These are phyloP conservation scores for Aethes cnicana DNA, from an alignment of 2,888 invertebrate genomes.

Conservation along the genomic window DNA sequence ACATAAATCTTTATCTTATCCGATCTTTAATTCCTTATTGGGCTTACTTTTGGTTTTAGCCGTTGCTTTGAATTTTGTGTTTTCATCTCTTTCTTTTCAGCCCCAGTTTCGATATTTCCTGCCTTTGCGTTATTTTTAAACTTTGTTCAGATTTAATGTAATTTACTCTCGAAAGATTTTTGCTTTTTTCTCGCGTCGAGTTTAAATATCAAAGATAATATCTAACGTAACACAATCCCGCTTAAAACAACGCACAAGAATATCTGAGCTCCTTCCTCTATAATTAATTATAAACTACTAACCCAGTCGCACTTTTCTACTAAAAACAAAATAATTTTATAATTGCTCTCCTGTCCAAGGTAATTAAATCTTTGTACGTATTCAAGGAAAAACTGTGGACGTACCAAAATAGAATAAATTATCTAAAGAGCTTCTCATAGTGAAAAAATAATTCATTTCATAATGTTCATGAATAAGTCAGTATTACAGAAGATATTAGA, in stretches of 20 bases:
- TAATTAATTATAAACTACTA: conserved; percentile 25
- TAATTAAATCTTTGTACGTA: conserved; percentile 8
- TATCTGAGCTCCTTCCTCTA: conserved; percentile 12
- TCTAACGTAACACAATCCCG: background rate
- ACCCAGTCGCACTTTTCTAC: conserved; percentile 15
- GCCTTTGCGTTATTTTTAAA: too few relatives aligned
- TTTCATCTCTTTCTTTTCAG: background rate
- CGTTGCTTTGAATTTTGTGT: background rate
- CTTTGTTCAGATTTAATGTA: too few relatives aligned
- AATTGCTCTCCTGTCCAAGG: conserved; percentile 11
- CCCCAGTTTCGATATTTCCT: too few relatives aligned
- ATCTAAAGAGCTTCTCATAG: too few relatives aligned
- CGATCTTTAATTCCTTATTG: conserved; percentile 29
- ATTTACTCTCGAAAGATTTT: too few relatives aligned
- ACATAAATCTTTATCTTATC: conserved; percentile 31
- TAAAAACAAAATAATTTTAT: conserved; percentile 15
- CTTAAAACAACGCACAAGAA: conserved; percentile 18
- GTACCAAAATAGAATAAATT: too few relatives aligned
- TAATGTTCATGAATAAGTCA: too few relatives aligned
- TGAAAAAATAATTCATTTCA: too few relatives aligned
- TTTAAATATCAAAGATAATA: too few relatives aligned
- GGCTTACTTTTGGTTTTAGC: conserved; percentile 15
- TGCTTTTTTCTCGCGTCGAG: too few relatives aligned
- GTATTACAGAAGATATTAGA: too few relatives aligned
- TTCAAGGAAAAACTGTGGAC: conserved; percentile 3